phyloP scores from a whole-genome alignment of 2,888 invertebrate species.

The Argyra leucocephala region DNA sequence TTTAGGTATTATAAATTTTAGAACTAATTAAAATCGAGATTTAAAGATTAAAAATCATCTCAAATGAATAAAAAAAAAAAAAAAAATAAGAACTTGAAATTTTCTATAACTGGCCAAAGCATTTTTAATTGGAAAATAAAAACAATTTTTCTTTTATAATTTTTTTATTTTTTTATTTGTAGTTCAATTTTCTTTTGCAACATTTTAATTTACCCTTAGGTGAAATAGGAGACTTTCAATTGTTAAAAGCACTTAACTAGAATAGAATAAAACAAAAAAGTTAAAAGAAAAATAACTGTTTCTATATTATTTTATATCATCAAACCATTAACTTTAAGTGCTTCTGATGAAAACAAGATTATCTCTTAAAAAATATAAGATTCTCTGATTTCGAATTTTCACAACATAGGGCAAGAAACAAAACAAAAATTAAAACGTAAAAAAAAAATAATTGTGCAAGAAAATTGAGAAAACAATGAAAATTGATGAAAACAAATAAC shows the following conservation, averaged over 20 bases:
- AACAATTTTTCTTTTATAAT: background rate
- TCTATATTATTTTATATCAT: constrained; percentile 1
- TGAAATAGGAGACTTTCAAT: constrained; percentile 1
- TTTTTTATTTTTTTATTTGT: background rate
- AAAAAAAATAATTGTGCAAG: no score
- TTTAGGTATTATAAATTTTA: background rate
- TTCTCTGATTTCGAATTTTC: no score
- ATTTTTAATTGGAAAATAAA: constrained; percentile 5
- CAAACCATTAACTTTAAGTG: constrained; percentile 9
- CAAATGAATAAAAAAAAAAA: no score
- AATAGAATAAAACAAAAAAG: no score
- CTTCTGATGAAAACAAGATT: constrained; percentile 8
- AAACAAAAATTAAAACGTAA: no score
- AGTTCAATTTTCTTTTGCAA: background rate
- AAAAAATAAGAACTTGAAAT: background rate
- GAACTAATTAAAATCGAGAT: background rate
- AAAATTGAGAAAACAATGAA: no score
- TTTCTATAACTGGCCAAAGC: background rate
- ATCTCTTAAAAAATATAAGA: constrained; percentile 5
- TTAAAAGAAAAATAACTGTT: background rate
- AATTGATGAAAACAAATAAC: no score
- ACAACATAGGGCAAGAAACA: no score
- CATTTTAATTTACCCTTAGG: background rate
- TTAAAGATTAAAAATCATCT: background rate
- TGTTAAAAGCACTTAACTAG: background rate